Evolutionary conservation across 2,888 invertebrate species (phyloP), one percentile per base, ranked within the genome.

Genomic region (Scaptomyza polygonia): DNA sequence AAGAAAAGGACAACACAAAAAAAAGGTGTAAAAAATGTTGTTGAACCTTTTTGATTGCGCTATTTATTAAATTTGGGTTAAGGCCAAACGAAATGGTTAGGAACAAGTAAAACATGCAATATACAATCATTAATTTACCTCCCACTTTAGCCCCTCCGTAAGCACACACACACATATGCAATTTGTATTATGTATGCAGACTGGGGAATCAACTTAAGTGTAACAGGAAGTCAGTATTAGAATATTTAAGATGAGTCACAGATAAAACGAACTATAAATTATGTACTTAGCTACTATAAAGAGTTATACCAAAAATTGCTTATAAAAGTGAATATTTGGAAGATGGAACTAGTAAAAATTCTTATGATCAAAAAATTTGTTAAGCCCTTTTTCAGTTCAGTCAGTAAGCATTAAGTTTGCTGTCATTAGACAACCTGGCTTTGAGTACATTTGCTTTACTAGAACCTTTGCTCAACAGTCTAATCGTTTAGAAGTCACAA

Each of bases 151-250:
- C 21, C 21, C 21, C 21, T 21, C 7, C 7, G n/a, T 21, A 25
- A 1, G 6, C 16, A 6, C 45, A 11, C 7, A 25, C 36, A 36
- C n/a, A 36, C 36, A 3, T 39, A 9, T 39, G 36, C 8, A 39
- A 32, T 32, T 32, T 42, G 9, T 9, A 3, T 14, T 36, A 16
- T 44, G 43, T 43, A 29, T 53, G 34, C 36, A 39, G 8, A 45
- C 16, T 45, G 51, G 55, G 47, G 68, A 77, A 64, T 72, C 56
- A 55, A 77, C 54, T 62, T 56, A 53, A 57, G 57, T 53, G 58
- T 18, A 69, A 62, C 72, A 74, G 59, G 54, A 70, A 61, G 70
- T 57, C 56, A 32, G 44, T 59, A 47, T 53, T 36, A 29, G 27
- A 48, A 61, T 48, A 62, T 34, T 57, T 42, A 48, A 58, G 34